These are phyloP conservation scores for Periplaneta americana DNA, from an alignment of 1,140 invertebrate species.

Conservation along the genomic window DNA sequence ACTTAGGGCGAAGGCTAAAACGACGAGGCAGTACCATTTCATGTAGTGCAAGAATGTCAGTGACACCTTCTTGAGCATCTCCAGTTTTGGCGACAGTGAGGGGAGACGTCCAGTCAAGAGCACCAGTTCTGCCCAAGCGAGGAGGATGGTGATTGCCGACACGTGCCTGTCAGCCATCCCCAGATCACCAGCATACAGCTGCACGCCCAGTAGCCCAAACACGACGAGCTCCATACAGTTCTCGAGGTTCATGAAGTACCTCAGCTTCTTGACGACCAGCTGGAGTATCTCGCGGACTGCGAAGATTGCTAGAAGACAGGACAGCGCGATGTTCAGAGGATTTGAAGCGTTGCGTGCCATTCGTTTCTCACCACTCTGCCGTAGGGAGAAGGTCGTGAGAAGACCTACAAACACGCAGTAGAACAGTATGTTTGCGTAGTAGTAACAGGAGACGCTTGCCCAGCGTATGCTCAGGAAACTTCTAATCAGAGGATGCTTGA, in stretches of 20 bases:
- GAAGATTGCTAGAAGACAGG: constrained; percentile 38
- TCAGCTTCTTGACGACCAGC: constrained; percentile 50
- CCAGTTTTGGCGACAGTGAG: constrained; percentile 64
- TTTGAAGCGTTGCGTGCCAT: neutral
- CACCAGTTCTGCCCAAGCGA: constrained; percentile 68
- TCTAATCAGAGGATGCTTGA: neutral
- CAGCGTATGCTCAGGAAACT: neutral
- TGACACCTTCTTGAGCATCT: constrained; percentile 71
- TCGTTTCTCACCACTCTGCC: neutral
- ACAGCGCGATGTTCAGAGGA: neutral
- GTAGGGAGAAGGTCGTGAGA: neutral
- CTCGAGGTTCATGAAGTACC: constrained; percentile 51
- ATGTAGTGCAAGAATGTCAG: constrained; percentile 73
- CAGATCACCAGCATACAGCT: constrained; percentile 47
- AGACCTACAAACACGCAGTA: neutral
- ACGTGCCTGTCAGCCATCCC: constrained; percentile 28
- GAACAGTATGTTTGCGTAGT: neutral
- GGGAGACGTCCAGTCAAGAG: constrained; percentile 69
- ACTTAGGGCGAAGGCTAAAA: constrained; percentile 71
- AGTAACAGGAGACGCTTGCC: neutral
- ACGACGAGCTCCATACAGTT: constrained; percentile 67
- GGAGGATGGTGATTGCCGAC: constrained; percentile 58
- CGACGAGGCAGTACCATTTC: constrained; percentile 68
- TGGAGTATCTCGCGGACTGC: constrained; percentile 62
- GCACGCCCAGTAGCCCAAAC: constrained; percentile 50